These are phyloP conservation scores for Blastobasis adustella DNA, from an alignment of 2,888 invertebrate genomes.

Conservation along the genomic window DNA sequence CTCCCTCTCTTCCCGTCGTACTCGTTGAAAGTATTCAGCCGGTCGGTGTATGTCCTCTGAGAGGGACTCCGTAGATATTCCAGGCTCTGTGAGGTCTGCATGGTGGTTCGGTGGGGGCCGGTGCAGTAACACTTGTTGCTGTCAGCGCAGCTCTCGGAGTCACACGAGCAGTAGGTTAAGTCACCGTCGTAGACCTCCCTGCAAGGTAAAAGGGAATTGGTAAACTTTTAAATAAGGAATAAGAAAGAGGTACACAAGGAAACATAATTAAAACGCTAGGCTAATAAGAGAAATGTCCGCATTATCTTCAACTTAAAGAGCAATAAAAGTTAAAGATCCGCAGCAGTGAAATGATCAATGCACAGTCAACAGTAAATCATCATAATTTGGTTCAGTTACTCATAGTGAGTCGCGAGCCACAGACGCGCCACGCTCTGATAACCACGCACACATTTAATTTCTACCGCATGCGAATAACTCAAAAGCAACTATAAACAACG, in stretches of 20 bases:
- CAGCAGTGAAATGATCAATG: constrained; percentile 35
- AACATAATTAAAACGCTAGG: no score
- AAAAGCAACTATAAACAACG: constrained; percentile 43
- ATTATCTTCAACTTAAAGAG: not conserved
- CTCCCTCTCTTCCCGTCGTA: constrained; percentile 51
- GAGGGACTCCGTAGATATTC: constrained; percentile 71
- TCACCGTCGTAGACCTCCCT: constrained; percentile 57
- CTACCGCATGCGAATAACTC: constrained; percentile 36
- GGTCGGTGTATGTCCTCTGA: constrained; percentile 55
- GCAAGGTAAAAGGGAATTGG: constrained; percentile 18
- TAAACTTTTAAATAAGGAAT: not conserved
- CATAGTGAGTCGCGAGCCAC: constrained; percentile 44
- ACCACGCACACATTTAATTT: constrained; percentile 62
- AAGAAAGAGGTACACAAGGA: no score
- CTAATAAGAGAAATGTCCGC: not conserved
- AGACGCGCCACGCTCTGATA: constrained; percentile 62
- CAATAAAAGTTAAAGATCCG: constrained; percentile 12
- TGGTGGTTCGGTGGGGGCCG: constrained; percentile 35
- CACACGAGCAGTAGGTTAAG: constrained; percentile 82
- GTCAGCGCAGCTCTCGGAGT: constrained; percentile 90
- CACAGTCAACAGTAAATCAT: constrained; percentile 53
- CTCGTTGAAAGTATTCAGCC: constrained; percentile 56
- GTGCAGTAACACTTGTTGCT: constrained; percentile 92
- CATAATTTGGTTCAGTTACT: constrained; percentile 63
- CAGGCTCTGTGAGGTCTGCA: constrained; percentile 64